Conservation (phyloP, 2,888 invertebrate genomes). For the Caenorhabditis panamensis region DNA sequence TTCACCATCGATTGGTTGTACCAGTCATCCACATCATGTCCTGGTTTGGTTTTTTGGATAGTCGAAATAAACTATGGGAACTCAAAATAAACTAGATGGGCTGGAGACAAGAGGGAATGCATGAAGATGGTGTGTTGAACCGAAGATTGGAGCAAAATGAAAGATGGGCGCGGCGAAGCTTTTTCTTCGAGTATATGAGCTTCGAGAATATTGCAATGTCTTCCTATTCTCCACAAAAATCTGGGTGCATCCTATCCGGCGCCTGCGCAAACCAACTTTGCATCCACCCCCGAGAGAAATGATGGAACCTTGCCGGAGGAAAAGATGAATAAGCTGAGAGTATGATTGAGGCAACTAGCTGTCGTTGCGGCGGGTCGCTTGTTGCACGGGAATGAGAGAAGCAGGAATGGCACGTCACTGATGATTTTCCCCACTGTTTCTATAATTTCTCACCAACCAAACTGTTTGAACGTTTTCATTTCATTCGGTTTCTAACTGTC, state of each 20-base stretch:
- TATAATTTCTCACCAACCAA: constrained; percentile 2
- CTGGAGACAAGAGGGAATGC: not conserved
- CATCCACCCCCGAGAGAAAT: not conserved
- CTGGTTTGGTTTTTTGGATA: not conserved
- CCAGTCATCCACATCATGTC: constrained; percentile 27
- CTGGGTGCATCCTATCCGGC: constrained; percentile 15
- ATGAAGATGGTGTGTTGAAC: constrained; percentile 1
- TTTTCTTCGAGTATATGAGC: not conserved
- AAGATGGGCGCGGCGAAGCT: not conserved
- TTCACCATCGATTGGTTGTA: constrained; percentile 21
- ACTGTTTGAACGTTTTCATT: constrained; percentile 6
- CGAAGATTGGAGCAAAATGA: constrained; percentile 4
- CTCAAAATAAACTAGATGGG: not conserved
- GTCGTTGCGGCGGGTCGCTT: constrained; percentile 19
- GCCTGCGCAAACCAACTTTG: not conserved
- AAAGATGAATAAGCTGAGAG: constrained; percentile 32
- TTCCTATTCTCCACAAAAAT: not conserved
- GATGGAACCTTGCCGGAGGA: constrained; percentile 5
- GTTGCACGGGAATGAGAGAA: not conserved
- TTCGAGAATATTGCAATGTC: not conserved
- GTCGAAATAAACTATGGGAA: not conserved
- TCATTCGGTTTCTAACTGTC: not conserved
- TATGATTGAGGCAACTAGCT: constrained; percentile 56
- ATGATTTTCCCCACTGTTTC: constrained; percentile 2
- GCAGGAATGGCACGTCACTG: constrained; percentile 20